Conservation (phyloP, 2,888 invertebrate species). For the Synergus itoensis region DNA sequence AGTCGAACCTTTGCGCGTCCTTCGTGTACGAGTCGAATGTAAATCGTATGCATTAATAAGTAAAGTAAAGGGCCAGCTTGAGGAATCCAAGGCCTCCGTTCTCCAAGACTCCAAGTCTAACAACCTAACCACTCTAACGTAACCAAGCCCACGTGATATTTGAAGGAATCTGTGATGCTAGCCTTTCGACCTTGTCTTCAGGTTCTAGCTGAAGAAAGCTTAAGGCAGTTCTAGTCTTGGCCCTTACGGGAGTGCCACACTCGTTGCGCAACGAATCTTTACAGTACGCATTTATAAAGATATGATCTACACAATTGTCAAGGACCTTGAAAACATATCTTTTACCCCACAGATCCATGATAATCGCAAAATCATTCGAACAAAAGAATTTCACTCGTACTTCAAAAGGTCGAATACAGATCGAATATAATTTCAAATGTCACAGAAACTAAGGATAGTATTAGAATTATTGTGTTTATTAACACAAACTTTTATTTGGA, state of each 20-base stretch:
- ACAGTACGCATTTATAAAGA: conserved; percentile 18
- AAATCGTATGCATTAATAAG: conserved; percentile 52
- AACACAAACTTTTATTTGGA: too few species aligned
- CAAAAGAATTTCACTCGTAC: conserved; percentile 24
- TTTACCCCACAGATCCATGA: neutral
- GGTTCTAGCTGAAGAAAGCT: neutral
- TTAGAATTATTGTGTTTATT: neutral
- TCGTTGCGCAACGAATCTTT: conserved; percentile 3
- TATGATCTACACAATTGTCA: neutral
- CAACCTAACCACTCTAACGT: conserved; percentile 12
- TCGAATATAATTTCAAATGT: neutral
- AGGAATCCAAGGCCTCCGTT: conserved; percentile 56
- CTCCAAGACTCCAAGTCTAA: conserved; percentile 18
- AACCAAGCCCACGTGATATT: conserved; percentile 33
- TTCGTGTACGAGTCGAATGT: conserved; percentile 59
- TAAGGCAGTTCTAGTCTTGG: neutral
- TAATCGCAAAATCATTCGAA: neutral
- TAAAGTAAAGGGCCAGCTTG: conserved; percentile 55
- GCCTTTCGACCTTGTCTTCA: conserved; percentile 8
- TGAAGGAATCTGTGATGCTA: conserved; percentile 15
- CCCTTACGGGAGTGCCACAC: conserved; percentile 14
- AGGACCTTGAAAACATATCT: conserved; percentile 14
- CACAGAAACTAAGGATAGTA: neutral
- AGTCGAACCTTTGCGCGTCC: neutral
- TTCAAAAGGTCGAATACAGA: neutral